Base-by-base conservation (phyloP, 2,113 vertebrate species). In the Trematocara nigrifrons region DNA sequence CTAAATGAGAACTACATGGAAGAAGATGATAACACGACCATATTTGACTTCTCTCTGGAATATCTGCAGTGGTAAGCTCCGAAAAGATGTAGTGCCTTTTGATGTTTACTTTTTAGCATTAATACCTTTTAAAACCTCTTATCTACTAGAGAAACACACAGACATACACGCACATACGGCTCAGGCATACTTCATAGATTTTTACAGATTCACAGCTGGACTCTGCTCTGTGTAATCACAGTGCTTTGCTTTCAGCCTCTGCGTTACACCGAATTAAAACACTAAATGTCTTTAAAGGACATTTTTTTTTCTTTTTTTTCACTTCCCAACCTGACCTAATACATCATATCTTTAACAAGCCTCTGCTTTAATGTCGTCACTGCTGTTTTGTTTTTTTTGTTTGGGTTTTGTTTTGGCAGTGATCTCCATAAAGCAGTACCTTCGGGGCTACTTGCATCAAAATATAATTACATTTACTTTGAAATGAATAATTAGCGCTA, bases 1-100 rank as follows among this genome's bases (percentile, higher is more conserved):
- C 96, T 99, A 66, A 99, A 98, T 7, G 97, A 99, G 88, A 99
- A 99, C 94, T 99, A 98, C 1, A 97, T 96, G 79, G 97, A 98
- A 80, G 98, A 99, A 1, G 99, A 99, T 4, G 98, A 99, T 95
- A 99, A 99, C 95, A 99, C 97, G 89, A 95, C 98, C 94, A 96
- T 97, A 6, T 96, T 96, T 56, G 96, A 98, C 89, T 99, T 98
- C 92, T 97, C 97, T 2, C 96, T 95, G 0, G 97, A 99, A 81
- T 99, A 99, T 93, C 96, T 99, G 83, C 95, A 97, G 69, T 99
- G 98, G 99, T 99, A 92, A 97, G 96, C 94, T 12, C 53, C 22
- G 3, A 15, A 6, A 42, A 13, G 20, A 5, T 59, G 26, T 26
- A 31, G 38, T 61, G 71, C 26, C 45, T 76, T 76, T 38, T 79